Percentiles rank a stretch among this genome's conserved stretches.
Conservation (phyloP, 2,797 vertebrate species). For the Chromobotia macracanthus region DNA sequence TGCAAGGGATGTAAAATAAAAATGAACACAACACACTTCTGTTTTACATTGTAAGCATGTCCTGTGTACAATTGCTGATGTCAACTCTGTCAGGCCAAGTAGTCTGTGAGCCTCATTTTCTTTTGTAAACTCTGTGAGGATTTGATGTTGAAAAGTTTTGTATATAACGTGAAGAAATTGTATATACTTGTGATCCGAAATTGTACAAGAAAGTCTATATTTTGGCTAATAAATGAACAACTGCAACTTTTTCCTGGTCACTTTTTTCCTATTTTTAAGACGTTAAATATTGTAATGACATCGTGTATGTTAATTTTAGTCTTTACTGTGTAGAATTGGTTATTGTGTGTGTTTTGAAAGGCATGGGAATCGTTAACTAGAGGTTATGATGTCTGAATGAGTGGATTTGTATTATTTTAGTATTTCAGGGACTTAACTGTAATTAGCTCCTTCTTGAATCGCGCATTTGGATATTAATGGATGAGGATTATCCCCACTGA, state of each 20-base stretch:
- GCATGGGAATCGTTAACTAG: constrained; percentile 43
- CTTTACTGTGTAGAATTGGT: constrained; percentile 22
- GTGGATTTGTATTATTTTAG: constrained; percentile 74
- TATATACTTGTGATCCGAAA: constrained; percentile 99
- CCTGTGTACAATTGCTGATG: constrained; percentile 91
- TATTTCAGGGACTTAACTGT: constrained; percentile 70
- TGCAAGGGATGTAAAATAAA: constrained; percentile 91
- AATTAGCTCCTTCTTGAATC: constrained; percentile 74
- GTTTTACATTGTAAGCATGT: constrained; percentile 97
- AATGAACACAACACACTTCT: constrained; percentile 84
- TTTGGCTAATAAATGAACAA: constrained; percentile 99
- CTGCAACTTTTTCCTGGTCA: constrained; percentile 88
- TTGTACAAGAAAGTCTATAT: constrained; percentile 99
- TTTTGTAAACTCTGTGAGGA: constrained; percentile 87
- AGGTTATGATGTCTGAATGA: constrained; percentile 59
- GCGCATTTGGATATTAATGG: constrained; percentile 79
- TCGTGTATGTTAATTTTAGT: constrained; percentile 4
- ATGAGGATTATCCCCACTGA: constrained; percentile 73
- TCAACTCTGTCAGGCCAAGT: constrained; percentile 88
- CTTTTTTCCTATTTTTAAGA: constrained; percentile 63
- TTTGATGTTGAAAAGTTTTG: constrained; percentile 89
- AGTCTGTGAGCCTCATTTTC: constrained; percentile 81
- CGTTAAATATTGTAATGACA: constrained; percentile 37
- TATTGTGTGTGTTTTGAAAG: constrained; percentile 37
- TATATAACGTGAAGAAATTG: constrained; percentile 96